Conservation (phyloP, 2,888 invertebrate genomes). For the Sminthurides aquaticus region DNA sequence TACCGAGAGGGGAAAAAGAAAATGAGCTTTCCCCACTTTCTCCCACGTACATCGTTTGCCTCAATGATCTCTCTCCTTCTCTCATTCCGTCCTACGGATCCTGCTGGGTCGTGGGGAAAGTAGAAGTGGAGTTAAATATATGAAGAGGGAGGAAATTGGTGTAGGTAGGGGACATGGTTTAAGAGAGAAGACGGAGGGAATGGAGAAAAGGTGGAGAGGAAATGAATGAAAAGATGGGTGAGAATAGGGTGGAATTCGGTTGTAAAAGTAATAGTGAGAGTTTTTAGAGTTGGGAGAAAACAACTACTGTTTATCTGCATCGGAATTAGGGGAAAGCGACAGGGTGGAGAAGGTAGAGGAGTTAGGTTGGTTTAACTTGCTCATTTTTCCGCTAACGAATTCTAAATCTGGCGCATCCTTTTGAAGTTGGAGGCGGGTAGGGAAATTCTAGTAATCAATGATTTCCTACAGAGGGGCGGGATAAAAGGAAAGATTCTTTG, state of each 20-base stretch:
- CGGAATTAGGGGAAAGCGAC: not conserved
- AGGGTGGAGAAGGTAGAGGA: not conserved
- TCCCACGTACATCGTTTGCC: not conserved
- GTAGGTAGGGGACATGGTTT: not conserved
- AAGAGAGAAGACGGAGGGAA: not conserved
- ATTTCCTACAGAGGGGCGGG: slow-evolving; percentile 3
- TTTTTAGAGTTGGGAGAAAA: not conserved
- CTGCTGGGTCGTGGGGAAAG: not conserved
- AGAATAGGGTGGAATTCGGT: not conserved
- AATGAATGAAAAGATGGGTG: not conserved
- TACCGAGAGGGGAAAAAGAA: too few relatives aligned
- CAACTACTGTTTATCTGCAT: not conserved
- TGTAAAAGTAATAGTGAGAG: not conserved
- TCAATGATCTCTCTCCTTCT: not conserved
- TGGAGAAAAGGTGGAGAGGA: not conserved
- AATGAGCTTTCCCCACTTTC: too few relatives aligned
- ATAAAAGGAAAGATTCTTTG: not conserved
- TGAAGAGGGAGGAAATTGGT: not conserved
- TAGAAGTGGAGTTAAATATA: not conserved
- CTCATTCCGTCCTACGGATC: too few relatives aligned
- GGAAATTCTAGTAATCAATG: slow-evolving; percentile 26
- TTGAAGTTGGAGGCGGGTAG: not conserved
- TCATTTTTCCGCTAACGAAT: not conserved
- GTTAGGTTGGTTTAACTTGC: not conserved
- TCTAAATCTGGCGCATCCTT: not conserved